Base-by-base conservation (phyloP, 2,888 invertebrate species). In the Protodeltote pygarga region DNA sequence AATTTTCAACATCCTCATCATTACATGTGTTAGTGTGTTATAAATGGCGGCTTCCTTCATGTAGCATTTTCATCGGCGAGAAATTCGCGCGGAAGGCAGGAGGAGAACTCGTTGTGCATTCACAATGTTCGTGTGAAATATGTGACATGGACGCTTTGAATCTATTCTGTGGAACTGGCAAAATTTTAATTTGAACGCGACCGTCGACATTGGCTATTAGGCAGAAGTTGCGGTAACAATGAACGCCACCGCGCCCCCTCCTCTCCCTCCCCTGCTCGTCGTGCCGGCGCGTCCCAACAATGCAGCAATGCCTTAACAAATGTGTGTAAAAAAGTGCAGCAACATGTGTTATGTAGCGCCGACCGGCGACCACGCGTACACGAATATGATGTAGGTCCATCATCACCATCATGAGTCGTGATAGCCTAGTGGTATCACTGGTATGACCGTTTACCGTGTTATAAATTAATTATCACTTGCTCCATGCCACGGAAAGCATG, bases 171-270 rank as follows among this genome's bases (percentile, higher is more conserved):
- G 25, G 46, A 58, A 54, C 54, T 25, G 38, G 53, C 28, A 31
- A 55, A 51, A 58, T 62, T 70, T 60, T 64, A 66, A 64, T 71
- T 59, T 40, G 52, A 47, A 11, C 27, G 11, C 47, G 15, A 20
- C 53, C 32, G 53, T 48, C 46, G 55, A 58, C 55, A 57, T 66
- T 63, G 63, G 54, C 59, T 51, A 66, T 66, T 65, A 64, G 57
- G 31, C 13, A 34, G 31, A 20, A 57, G 58, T 35, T 33, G 37
- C 25, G 51, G 47, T 37, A 44, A 64, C 63, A 70, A 63, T 68
- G 49, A 13, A 17, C 34, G 23, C 14, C 10, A n/a, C n/a, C n/a
- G n/a, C n/a, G n/a, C n/a, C n/a, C n/a, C n/a, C n/a, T n/a, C n/a
- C n/a, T n/a, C n/a, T n/a, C n/a, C n/a, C n/a, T n/a, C n/a, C n/a